phyloP scores from a whole-genome alignment of 2,888 invertebrate species.

The Drosophila lutescens region DNA sequence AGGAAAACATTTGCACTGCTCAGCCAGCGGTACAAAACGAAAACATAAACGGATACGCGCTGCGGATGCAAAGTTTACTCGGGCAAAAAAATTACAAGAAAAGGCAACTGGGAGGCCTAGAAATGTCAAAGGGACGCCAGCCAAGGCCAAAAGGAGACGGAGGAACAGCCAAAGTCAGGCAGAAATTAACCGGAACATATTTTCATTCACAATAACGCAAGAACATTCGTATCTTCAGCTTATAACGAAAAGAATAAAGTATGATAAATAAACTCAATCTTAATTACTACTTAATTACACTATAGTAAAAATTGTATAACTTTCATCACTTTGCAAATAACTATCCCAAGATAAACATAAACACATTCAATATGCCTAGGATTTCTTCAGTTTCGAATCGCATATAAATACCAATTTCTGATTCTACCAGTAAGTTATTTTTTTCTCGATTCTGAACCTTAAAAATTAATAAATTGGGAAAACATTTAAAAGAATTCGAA shows the following conservation, averaged over 20 bases:
- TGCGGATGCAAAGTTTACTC: slow-evolving; percentile 77
- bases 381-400: too few species aligned
- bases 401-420: too few species aligned
- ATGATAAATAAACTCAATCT: background rate
- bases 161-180: slow-evolving; percentile 56
- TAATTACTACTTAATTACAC: background rate
- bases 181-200: slow-evolving; percentile 56
- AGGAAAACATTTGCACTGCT: slow-evolving; percentile 59
- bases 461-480: too few species aligned
- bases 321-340: too few species aligned
- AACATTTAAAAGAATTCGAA: too few species aligned
- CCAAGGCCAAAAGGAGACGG: slow-evolving; percentile 9
- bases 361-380: too few species aligned
- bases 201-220: background rate
- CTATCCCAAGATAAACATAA: too few species aligned
- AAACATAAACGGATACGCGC: slow-evolving; percentile 76
- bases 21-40: slow-evolving; percentile 67
- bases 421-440: too few species aligned
- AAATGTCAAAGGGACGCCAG: slow-evolving; percentile 2
- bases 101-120: slow-evolving; percentile 15
- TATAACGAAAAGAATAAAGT: background rate
- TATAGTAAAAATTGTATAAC: background rate
- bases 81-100: slow-evolving; percentile 47
- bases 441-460: too few species aligned
- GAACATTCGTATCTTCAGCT: background rate